Evolutionary conservation across 2,113 vertebrate species (phyloP).

Genomic region (Clinocottus analis): DNA sequence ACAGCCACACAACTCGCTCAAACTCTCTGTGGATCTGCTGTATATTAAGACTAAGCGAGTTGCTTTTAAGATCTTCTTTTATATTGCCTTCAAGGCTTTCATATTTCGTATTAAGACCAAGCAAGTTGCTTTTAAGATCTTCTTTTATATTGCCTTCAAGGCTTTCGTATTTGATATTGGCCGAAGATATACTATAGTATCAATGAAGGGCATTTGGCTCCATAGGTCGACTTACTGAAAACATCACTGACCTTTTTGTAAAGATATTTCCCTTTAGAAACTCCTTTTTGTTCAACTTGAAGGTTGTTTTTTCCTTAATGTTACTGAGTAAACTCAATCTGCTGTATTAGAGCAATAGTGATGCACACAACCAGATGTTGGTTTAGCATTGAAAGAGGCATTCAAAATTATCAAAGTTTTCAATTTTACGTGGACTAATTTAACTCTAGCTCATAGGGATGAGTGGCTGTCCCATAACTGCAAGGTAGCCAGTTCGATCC

Average conservation of each 20-base stretch:
- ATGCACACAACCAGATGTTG: background rate
- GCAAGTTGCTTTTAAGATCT: background rate
- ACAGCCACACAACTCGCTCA: background rate
- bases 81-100: background rate
- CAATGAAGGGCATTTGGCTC: background rate
- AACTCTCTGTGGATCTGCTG: background rate
- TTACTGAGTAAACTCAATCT: constrained; percentile 1
- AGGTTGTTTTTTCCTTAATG: background rate
- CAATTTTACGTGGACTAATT: background rate
- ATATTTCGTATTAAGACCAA: too few relatives aligned
- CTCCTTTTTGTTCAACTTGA: background rate
- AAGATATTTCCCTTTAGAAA: background rate
- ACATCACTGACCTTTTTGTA: background rate
- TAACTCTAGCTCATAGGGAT: too few relatives aligned
- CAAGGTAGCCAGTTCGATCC: too few relatives aligned
- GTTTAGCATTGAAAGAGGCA: background rate
- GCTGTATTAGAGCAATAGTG: background rate
- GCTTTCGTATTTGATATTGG: background rate
- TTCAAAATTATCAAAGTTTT: background rate
- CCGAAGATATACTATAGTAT: background rate
- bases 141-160: background rate
- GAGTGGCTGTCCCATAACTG: too few relatives aligned
- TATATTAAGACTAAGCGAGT: background rate
- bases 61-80: background rate
- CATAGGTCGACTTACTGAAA: background rate